Conservation (phyloP, 1,140 invertebrate genomes). For the Saccostrea glomerata region DNA sequence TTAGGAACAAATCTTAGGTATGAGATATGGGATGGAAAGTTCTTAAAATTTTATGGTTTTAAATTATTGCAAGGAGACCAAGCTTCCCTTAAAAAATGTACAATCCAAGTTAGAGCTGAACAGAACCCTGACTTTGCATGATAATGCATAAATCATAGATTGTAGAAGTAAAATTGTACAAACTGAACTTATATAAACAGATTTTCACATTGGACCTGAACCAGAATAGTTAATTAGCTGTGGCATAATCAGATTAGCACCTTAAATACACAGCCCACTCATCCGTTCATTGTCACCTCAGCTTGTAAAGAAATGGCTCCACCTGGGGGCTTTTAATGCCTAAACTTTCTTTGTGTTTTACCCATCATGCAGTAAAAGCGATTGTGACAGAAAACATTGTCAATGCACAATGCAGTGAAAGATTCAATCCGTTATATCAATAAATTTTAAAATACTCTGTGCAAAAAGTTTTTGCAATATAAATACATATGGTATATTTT, state of each 20-base stretch:
- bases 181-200: not conserved
- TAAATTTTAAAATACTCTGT: not conserved
- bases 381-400: not conserved
- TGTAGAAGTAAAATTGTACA: not conserved
- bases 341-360: not conserved
- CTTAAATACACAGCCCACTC: not conserved
- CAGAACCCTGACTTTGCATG: not conserved
- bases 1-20: not conserved
- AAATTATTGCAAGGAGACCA: not conserved
- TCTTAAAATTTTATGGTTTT: not conserved
- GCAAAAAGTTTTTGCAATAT: not conserved
- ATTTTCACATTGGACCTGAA: not conserved
- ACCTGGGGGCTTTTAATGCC: not conserved
- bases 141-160: not conserved
- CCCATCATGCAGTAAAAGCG: not conserved
- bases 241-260: not conserved
- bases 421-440: constrained; percentile 10
- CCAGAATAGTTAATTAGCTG: constrained; percentile 18
- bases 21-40: not conserved
- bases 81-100: not conserved
- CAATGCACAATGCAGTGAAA: constrained; percentile 7
- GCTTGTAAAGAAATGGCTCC: not conserved
- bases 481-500: too few relatives aligned
- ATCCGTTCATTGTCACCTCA: not conserved
- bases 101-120: not conserved